phyloP scores from a whole-genome alignment of 2,113 vertebrate species.

The Columba janthina region DNA sequence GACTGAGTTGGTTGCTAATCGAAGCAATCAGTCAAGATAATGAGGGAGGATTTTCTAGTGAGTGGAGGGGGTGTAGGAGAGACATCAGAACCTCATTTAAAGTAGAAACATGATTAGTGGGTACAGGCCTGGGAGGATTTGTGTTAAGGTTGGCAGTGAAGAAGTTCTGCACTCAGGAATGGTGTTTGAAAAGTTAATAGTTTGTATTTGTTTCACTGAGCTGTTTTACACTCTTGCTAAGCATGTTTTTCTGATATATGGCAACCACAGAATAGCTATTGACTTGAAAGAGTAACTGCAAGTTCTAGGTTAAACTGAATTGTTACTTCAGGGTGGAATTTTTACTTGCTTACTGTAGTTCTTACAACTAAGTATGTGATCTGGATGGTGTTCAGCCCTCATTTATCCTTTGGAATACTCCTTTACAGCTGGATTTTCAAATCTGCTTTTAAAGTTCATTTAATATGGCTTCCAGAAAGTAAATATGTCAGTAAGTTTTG shows the following conservation, averaged over 20 bases:
- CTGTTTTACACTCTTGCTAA: not conserved
- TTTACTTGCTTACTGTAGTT: slow-evolving; percentile 23
- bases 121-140: not conserved
- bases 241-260: not conserved
- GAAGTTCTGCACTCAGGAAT: not conserved
- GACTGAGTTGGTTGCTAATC: slow-evolving; percentile 49
- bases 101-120: slow-evolving; percentile 21
- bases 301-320: slow-evolving; percentile 53
- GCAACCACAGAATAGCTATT: not conserved
- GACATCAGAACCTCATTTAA: not conserved
- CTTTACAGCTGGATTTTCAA: slow-evolving; percentile 74
- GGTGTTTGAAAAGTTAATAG: not conserved
- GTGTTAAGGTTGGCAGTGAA: not conserved
- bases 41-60: slow-evolving; percentile 36
- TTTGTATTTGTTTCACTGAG: not conserved
- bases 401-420: slow-evolving; percentile 66
- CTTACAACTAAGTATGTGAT: slow-evolving; percentile 18
- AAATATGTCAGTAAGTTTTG: slow-evolving; percentile 71
- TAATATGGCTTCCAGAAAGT: slow-evolving; percentile 60
- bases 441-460: slow-evolving; percentile 69
- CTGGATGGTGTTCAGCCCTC: slow-evolving; percentile 52
- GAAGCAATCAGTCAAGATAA: slow-evolving; percentile 68
- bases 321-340: slow-evolving; percentile 26
- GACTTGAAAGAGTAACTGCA: slow-evolving; percentile 10
- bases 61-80: not conserved